These are phyloP conservation scores for Brachyhypopomus gauderio DNA, from an alignment of 2,113 vertebrate species.

Conservation along the genomic window DNA sequence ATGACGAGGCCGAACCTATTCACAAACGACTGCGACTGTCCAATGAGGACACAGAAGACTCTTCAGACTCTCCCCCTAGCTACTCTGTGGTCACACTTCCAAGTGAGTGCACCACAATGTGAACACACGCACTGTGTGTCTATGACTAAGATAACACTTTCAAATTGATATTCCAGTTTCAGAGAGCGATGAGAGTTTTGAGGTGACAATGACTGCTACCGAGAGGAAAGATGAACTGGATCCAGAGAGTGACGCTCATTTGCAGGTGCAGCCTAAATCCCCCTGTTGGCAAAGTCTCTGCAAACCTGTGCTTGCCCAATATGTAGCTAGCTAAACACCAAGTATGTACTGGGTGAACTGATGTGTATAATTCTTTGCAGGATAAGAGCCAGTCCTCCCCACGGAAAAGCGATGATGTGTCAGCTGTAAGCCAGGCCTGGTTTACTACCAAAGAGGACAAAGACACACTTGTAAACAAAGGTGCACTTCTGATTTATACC, in stretches of 20 bases:
- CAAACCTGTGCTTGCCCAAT: not conserved
- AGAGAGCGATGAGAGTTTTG: constrained; percentile 91
- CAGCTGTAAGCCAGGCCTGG: constrained; percentile 97
- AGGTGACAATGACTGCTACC: constrained; percentile 97
- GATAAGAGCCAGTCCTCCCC: constrained; percentile 82
- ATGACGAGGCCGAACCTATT: constrained; percentile 83
- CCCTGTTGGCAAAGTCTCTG: not conserved
- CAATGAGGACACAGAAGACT: constrained; percentile 81
- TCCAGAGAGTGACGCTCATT: constrained; percentile 86
- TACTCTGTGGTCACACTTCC: constrained; percentile 94
- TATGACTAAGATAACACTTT: not conserved
- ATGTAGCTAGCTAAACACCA: not conserved
- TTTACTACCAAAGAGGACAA: constrained; percentile 99
- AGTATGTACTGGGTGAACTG: not conserved
- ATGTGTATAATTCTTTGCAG: constrained; percentile 66
- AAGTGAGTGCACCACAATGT: constrained; percentile 73
- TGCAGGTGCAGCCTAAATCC: constrained; percentile 77
- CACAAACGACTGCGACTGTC: constrained; percentile 90
- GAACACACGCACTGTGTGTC: not conserved
- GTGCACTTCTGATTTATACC: constrained; percentile 51
- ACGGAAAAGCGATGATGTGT: constrained; percentile 84
- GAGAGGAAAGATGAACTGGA: constrained; percentile 85
- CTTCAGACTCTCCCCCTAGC: constrained; percentile 69
- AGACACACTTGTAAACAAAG: constrained; percentile 95
- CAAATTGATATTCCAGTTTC: constrained; percentile 75